Evolutionary conservation across 2,888 invertebrate species (phyloP).

Genomic region (Cecidostiba fungosa): DNA sequence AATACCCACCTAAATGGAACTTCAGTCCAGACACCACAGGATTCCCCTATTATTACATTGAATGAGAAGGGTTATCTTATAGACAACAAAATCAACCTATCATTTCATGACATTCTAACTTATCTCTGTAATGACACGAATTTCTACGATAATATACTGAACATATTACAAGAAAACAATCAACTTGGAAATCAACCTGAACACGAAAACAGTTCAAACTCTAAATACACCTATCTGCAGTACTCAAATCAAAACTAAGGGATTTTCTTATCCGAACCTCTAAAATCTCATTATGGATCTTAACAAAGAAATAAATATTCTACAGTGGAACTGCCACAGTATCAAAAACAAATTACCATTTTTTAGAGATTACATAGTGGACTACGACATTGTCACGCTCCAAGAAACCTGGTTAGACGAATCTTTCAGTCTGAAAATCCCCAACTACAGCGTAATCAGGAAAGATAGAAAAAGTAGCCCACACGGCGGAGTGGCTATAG

Average conservation of each 20-base stretch:
- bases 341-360: background rate
- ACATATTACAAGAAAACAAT: background rate
- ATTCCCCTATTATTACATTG: background rate
- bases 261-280: background rate
- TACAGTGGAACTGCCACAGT: constrained; percentile 34
- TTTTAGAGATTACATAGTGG: background rate
- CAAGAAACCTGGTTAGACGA: constrained; percentile 35
- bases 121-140: background rate
- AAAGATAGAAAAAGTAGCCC: background rate
- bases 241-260: background rate
- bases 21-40: background rate
- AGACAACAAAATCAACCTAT: background rate
- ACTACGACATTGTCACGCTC: constrained; percentile 19
- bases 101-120: background rate
- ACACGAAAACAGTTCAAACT: background rate
- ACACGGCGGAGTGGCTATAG: constrained; percentile 24
- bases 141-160: background rate
- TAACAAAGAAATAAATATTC: constrained; percentile 4
- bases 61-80: background rate
- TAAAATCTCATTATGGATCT: background rate
- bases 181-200: too few species aligned
- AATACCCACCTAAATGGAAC: too few species aligned
- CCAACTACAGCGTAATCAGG: background rate
- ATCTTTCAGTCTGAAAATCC: background rate
- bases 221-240: background rate